Conservation (phyloP, 2,113 vertebrate genomes). For the Pachypanchax playfairii region DNA sequence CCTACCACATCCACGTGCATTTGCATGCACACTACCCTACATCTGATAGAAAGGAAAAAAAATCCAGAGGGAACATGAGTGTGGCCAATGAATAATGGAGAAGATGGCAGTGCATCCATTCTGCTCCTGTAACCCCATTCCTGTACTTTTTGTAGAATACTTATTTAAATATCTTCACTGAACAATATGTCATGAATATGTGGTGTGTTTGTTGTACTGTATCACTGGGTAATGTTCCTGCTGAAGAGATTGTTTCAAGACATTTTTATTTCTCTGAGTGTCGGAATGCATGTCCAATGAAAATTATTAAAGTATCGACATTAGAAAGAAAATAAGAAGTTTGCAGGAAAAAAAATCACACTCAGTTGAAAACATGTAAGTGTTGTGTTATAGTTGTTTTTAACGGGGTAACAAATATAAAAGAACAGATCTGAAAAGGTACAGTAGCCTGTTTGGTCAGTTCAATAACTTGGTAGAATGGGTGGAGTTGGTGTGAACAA, state of each 20-base stretch:
- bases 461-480: no score
- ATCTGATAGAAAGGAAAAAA: constrained; percentile 20
- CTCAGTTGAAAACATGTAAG: constrained; percentile 28
- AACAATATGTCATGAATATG: constrained; percentile 31
- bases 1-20: constrained; percentile 5
- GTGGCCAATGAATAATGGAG: constrained; percentile 72
- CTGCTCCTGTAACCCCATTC: constrained; percentile 46
- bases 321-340: neutral
- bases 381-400: constrained; percentile 24
- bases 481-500: no score
- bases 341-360: neutral
- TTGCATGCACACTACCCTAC: neutral
- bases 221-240: constrained; percentile 40
- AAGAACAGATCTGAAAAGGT: neutral
- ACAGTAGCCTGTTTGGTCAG: neutral
- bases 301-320: constrained; percentile 9
- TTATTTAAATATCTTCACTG: constrained; percentile 30
- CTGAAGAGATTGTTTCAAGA: constrained; percentile 27
- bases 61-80: constrained; percentile 47
- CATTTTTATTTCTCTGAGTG: constrained; percentile 26
- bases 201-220: constrained; percentile 21
- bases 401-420: constrained; percentile 1
- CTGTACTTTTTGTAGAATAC: constrained; percentile 37
- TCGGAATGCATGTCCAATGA: constrained; percentile 11
- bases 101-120: constrained; percentile 60